A percentile compares a stretch with the other conserved stretches of the same genome.
Conservation (phyloP, 2,113 vertebrate species). For the Strigops habroptila region DNA sequence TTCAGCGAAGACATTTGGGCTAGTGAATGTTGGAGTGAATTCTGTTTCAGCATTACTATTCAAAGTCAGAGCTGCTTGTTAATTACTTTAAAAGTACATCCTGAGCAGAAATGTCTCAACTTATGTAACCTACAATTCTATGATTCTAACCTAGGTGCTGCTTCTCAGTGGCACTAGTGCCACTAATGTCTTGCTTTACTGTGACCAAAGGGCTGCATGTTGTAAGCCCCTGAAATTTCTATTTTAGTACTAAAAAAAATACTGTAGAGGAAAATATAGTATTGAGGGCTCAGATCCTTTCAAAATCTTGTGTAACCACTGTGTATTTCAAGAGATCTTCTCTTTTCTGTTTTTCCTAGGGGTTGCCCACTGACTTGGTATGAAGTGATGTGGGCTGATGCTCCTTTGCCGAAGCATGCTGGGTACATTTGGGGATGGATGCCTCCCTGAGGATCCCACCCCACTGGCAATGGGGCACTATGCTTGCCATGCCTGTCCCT, state of each 20-base stretch:
- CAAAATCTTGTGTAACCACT: background rate
- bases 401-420: fast-evolving
- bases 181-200: background rate
- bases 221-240: background rate
- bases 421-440: background rate
- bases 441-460: background rate
- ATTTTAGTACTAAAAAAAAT: background rate
- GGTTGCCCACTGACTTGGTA: fast-evolving
- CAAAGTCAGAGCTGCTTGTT: slow-evolving; percentile 1
- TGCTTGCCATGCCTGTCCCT: background rate
- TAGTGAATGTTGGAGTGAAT: slow-evolving; percentile 43
- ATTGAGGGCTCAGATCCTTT: background rate
- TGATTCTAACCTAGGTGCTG: background rate
- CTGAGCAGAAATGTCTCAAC: background rate
- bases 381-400: background rate
- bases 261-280: background rate
- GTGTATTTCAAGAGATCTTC: background rate
- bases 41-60: background rate
- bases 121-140: background rate
- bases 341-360: background rate
- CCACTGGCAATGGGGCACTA: background rate
- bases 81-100: slow-evolving; percentile 41
- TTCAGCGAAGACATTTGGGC: slow-evolving; percentile 27
- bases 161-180: background rate
- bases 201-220: fast-evolving